Percentiles rank a stretch among this genome's conserved stretches.
Evolutionary conservation across 1,140 invertebrate genomes (phyloP).

Genomic region (Platyscapa corneri): DNA sequence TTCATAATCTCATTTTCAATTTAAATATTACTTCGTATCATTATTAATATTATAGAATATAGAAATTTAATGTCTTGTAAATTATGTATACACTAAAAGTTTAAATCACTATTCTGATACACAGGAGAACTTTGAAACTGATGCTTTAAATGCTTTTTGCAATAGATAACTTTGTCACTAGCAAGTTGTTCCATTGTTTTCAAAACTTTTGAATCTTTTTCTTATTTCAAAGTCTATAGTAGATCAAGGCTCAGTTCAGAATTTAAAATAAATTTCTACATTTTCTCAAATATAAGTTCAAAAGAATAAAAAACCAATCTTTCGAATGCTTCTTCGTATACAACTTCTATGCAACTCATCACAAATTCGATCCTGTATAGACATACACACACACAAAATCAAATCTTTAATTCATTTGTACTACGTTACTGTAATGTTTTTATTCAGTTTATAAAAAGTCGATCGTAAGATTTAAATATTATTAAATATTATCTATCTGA

Average conservation of each 20-base stretch:
- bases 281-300: background rate
- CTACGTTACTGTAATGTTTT: no score
- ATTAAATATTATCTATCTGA: no score
- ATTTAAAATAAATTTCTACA: conserved; percentile 10
- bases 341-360: background rate
- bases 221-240: background rate
- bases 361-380: no score
- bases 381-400: background rate
- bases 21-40: no score
- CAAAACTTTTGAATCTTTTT: conserved; percentile 2
- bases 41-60: background rate
- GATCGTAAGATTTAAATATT: no score
- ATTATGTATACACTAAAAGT: background rate
- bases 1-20: no score
- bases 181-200: background rate
- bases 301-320: background rate
- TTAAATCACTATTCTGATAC: conserved; percentile 9
- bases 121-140: background rate
- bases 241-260: background rate
- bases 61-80: background rate
- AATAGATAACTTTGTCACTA: background rate
- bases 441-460: no score
- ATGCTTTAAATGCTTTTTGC: background rate
- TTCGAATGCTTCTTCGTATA: background rate
- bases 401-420: no score